Conservation (phyloP, 2,797 vertebrate genomes). For the Arctocebus calabarensis region DNA sequence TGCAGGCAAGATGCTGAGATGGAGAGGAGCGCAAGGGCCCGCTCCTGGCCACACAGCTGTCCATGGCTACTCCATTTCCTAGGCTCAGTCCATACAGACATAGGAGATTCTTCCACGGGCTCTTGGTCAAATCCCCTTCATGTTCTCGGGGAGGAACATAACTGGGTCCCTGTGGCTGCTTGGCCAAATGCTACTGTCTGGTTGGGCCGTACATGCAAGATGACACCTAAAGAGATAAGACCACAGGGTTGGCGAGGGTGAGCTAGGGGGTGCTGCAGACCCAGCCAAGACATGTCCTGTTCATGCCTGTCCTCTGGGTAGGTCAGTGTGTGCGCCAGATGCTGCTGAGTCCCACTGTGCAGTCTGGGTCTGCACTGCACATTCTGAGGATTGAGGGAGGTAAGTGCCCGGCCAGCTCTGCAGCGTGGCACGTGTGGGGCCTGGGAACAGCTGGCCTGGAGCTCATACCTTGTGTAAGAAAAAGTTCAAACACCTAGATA, state of each 20-base stretch:
- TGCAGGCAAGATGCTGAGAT: neutral
- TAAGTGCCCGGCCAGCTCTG: slow-evolving; percentile 78
- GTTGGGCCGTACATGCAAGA: fast-evolving
- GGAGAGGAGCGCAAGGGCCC: fast-evolving
- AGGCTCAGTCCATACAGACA: fast-evolving
- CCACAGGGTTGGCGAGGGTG: fast-evolving
- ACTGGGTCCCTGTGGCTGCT: neutral
- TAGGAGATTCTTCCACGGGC: neutral
- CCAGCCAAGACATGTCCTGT: fast-evolving
- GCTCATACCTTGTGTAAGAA: fast-evolving
- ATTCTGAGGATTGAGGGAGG: slow-evolving; percentile 88
- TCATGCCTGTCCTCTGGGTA: slow-evolving; percentile 38
- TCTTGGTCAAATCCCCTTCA: neutral
- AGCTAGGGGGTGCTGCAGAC: fast-evolving
- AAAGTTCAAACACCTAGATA: neutral
- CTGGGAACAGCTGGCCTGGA: neutral
- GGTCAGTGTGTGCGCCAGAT: slow-evolving; percentile 88
- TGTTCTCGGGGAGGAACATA: neutral
- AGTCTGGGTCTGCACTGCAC: slow-evolving; percentile 91
- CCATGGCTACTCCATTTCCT: fast-evolving
- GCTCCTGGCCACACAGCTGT: fast-evolving
- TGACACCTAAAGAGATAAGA: neutral
- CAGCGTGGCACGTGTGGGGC: too few relatives aligned
- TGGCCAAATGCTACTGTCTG: neutral
- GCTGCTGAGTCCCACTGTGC: slow-evolving; percentile 88